Conservation (phyloP, 2,113 vertebrate genomes). For the Protobothrops flavoviridis region DNA sequence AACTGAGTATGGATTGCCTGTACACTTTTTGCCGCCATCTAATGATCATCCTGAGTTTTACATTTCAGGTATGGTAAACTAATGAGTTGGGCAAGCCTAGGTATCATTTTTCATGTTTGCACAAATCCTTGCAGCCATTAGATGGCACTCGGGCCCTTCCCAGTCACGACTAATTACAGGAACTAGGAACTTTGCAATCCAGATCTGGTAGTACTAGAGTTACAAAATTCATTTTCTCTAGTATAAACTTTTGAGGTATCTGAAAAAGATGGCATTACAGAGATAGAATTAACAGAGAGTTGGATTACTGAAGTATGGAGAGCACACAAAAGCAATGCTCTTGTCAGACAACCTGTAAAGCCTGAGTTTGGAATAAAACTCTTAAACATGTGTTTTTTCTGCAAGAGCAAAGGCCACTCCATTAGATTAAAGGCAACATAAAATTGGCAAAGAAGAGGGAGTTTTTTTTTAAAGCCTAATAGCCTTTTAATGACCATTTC, state of each 20-base stretch:
- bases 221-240: not conserved
- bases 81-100: not conserved
- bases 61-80: not conserved
- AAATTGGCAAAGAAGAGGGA: not conserved
- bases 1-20: not conserved
- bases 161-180: not conserved
- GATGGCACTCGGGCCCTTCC: not conserved
- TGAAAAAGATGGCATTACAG: not conserved
- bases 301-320: not conserved
- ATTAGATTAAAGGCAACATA: not conserved
- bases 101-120: not conserved
- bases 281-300: not conserved
- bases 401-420: not conserved
- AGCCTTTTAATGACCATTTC: not conserved
- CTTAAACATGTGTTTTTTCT: not conserved
- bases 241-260: not conserved
- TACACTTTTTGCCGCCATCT: not conserved
- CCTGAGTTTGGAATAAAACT: not conserved
- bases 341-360: not conserved
- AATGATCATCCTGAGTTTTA: not conserved
- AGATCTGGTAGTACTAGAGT: not conserved
- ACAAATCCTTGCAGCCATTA: not conserved
- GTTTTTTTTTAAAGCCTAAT: not conserved
- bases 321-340: not conserved
- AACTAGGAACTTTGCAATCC: not conserved